A percentile compares a stretch with the other conserved stretches of the same genome.
Evolutionary conservation across 2,797 vertebrate genomes (phyloP).

Genomic region (Cichlasoma orientale): DNA sequence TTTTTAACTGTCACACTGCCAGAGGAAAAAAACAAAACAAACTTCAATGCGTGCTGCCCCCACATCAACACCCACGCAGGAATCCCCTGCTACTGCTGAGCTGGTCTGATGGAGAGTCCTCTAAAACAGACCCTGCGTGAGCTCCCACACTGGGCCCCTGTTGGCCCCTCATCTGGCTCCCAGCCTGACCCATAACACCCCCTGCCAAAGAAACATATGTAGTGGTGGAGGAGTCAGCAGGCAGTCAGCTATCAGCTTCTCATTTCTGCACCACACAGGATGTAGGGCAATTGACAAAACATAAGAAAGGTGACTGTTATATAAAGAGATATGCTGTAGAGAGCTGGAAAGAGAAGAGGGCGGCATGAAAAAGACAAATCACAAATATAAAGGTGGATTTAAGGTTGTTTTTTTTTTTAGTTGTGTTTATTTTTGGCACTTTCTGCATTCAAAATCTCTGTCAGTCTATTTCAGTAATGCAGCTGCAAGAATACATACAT

Average conservation of each 20-base stretch:
- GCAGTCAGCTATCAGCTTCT: conserved; percentile 35
- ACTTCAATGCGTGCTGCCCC: conserved; percentile 1
- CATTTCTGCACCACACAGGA: conserved; percentile 30
- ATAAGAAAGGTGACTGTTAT: conserved; percentile 33
- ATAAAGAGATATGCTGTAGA: conserved; percentile 1
- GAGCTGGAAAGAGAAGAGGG: not conserved
- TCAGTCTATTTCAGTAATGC: not conserved
- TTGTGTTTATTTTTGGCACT: not conserved
- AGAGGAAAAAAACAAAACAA: conserved; percentile 5
- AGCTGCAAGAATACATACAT: not conserved
- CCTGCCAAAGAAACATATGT: conserved; percentile 76
- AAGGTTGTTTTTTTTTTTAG: conserved; percentile 29
- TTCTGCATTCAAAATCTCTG: not conserved
- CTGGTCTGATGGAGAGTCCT: conserved; percentile 62
- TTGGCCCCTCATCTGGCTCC: conserved; percentile 72
- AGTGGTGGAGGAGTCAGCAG: conserved; percentile 50
- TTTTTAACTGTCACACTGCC: conserved; percentile 12
- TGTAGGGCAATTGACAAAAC: conserved; percentile 27
- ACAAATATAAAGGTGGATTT: conserved; percentile 17
- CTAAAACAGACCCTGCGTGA: conserved; percentile 36
- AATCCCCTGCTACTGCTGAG: conserved; percentile 66
- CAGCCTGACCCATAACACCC: conserved; percentile 67
- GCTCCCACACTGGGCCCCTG: conserved; percentile 50
- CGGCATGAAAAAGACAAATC: not conserved
- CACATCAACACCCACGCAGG: conserved; percentile 58